Evolutionary conservation across 2,797 vertebrate genomes (phyloP).

Genomic region (Sebastes trivittatus): DNA sequence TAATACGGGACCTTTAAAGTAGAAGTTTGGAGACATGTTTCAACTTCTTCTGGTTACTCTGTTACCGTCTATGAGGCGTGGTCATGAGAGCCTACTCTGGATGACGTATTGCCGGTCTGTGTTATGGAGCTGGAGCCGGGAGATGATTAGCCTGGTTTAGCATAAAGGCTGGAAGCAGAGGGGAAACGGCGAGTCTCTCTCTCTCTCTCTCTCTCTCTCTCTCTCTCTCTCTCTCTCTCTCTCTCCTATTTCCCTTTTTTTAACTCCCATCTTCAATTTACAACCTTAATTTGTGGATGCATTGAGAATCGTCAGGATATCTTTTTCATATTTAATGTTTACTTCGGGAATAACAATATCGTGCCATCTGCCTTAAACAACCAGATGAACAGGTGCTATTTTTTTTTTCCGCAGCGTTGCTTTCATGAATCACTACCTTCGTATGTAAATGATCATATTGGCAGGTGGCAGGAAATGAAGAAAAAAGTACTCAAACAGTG

Average conservation of each 20-base stretch:
- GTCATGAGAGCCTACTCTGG: too few species aligned
- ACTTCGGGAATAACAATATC: constrained; percentile 16
- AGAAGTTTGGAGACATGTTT: background rate
- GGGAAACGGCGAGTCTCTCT: background rate
- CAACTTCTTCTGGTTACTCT: too few species aligned
- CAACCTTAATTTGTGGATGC: background rate
- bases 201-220: too few species aligned
- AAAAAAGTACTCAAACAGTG: background rate
- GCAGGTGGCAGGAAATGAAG: constrained; percentile 42
- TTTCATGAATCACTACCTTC: constrained; percentile 43
- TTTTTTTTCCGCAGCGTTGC: constrained; percentile 20
- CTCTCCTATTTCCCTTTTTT: background rate
- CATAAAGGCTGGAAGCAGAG: background rate
- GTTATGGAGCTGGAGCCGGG: background rate
- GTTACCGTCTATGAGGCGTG: too few species aligned
- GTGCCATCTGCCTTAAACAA: constrained; percentile 54
- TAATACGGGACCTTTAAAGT: background rate
- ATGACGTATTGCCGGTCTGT: too few species aligned
- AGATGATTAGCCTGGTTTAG: constrained; percentile 12
- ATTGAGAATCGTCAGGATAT: background rate
- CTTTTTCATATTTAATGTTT: constrained; percentile 26
- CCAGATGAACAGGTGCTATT: constrained; percentile 52
- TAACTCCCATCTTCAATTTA: background rate
- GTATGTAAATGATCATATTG: constrained; percentile 55
- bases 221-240: too few species aligned